Evolutionary conservation across 2,888 invertebrate species (phyloP).

Genomic region (Prenolepis imparis): DNA sequence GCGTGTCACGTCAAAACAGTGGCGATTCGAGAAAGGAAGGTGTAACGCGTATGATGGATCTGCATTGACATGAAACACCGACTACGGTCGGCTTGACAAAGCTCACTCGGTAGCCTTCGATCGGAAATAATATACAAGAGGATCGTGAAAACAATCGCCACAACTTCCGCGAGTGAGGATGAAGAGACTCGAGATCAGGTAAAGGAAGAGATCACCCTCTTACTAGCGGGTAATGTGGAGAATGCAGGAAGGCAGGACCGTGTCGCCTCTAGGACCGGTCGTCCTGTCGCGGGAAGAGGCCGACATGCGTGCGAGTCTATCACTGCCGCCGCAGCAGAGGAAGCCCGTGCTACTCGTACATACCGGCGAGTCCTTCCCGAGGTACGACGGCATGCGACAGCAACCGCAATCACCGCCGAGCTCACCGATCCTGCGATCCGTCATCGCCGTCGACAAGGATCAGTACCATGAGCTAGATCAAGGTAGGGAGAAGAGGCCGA

Average conservation of each 20-base stretch:
- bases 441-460: slow-evolving; percentile 63
- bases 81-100: neutral
- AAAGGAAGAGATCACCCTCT: slow-evolving; percentile 53
- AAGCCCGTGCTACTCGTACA: slow-evolving; percentile 82
- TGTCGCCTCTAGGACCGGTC: slow-evolving; percentile 80
- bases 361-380: slow-evolving; percentile 80
- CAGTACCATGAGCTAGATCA: slow-evolving; percentile 66
- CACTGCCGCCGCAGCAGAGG: slow-evolving; percentile 79
- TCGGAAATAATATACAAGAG: neutral
- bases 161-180: slow-evolving; percentile 43
- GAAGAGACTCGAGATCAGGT: slow-evolving; percentile 64
- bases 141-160: neutral
- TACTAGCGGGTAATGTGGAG: slow-evolving; percentile 79
- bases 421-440: slow-evolving; percentile 68
- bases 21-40: slow-evolving; percentile 16
- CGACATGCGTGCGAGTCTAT: slow-evolving; percentile 69
- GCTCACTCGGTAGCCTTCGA: neutral
- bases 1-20: slow-evolving; percentile 28
- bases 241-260: slow-evolving; percentile 82
- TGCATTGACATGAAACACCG: slow-evolving; percentile 8
- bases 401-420: slow-evolving; percentile 65
- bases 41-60: slow-evolving; percentile 11
- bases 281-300: slow-evolving; percentile 76
- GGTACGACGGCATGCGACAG: slow-evolving; percentile 76
- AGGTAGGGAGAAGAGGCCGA: slow-evolving; percentile 59